Conservation (phyloP, 2,888 invertebrate genomes). For the Rhingia campestris region DNA sequence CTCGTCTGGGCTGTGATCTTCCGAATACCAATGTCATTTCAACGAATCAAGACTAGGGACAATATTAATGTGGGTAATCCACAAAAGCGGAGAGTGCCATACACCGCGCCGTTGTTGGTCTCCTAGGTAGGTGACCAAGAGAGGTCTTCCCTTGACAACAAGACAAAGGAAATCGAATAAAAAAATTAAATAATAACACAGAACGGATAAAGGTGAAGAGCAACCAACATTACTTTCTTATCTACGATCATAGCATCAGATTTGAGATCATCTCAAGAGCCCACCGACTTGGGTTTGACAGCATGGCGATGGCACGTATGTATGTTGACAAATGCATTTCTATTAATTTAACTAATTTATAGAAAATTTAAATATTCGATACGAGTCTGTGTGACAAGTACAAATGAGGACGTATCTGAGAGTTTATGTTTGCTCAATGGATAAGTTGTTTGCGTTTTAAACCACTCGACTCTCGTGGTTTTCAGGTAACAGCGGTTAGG, state of each 20-base stretch:
- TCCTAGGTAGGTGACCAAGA: constrained; percentile 61
- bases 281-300: constrained; percentile 24
- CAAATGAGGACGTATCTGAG: constrained; percentile 52
- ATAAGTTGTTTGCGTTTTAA: constrained; percentile 26
- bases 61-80: constrained; percentile 72
- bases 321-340: constrained; percentile 72
- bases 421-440: constrained; percentile 38
- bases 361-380: constrained; percentile 61
- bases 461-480: neutral
- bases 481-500: neutral
- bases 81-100: constrained; percentile 66
- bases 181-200: constrained; percentile 66
- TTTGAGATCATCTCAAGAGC: constrained; percentile 59
- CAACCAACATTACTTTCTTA: constrained; percentile 55
- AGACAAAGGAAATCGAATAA: constrained; percentile 65
- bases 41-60: constrained; percentile 65
- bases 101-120: constrained; percentile 47
- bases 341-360: constrained; percentile 72
- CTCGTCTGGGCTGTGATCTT: constrained; percentile 56
- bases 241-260: constrained; percentile 64
- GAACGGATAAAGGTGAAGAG: constrained; percentile 59
- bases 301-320: constrained; percentile 47
- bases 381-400: constrained; percentile 55
- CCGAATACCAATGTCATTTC: constrained; percentile 71
- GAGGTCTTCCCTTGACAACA: constrained; percentile 54